Evolutionary conservation across 2,888 invertebrate genomes (phyloP).

Genomic region (Cephus spinipes): DNA sequence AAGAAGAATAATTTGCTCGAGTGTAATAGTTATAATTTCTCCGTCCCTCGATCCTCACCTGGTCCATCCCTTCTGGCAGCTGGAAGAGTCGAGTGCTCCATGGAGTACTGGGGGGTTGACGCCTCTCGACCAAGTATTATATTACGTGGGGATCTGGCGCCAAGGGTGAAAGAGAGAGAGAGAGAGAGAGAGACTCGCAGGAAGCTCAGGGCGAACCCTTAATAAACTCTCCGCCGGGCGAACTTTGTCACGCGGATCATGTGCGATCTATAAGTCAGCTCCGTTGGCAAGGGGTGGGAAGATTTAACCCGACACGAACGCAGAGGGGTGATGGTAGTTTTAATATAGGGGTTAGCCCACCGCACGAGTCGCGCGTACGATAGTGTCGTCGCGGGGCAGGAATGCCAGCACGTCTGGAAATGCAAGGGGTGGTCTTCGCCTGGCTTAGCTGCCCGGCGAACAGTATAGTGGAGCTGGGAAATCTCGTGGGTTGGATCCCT

Average conservation of each 20-base stretch:
- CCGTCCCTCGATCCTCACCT: too few species aligned
- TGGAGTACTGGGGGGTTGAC: too few species aligned
- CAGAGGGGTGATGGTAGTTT: slow-evolving; percentile 27
- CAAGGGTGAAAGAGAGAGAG: background rate
- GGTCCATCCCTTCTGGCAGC: too few species aligned
- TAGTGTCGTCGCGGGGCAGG: slow-evolving; percentile 24
- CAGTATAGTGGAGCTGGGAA: too few species aligned
- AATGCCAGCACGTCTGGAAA: slow-evolving; percentile 46
- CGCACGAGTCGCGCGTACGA: slow-evolving; percentile 19
- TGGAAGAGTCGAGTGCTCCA: too few species aligned
- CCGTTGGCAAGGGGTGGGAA: background rate
- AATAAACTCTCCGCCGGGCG: slow-evolving; percentile 1
- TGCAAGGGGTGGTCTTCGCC: slow-evolving; percentile 26
- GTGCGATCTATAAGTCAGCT: slow-evolving; percentile 27
- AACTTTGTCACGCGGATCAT: slow-evolving; percentile 15
- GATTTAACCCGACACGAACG: background rate
- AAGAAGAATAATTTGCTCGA: too few species aligned
- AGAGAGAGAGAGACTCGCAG: background rate
- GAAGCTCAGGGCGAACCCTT: background rate
- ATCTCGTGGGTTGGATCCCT: too few species aligned
- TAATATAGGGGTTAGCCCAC: slow-evolving; percentile 37
- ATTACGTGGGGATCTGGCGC: too few species aligned
- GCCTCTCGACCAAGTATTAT: too few species aligned
- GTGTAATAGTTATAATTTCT: too few species aligned
- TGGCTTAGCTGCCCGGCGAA: too few species aligned